Evolutionary conservation across 2,888 invertebrate species (phyloP), one percentile per base, ranked within the genome.

Genomic region (Plemyria rubiginata): DNA sequence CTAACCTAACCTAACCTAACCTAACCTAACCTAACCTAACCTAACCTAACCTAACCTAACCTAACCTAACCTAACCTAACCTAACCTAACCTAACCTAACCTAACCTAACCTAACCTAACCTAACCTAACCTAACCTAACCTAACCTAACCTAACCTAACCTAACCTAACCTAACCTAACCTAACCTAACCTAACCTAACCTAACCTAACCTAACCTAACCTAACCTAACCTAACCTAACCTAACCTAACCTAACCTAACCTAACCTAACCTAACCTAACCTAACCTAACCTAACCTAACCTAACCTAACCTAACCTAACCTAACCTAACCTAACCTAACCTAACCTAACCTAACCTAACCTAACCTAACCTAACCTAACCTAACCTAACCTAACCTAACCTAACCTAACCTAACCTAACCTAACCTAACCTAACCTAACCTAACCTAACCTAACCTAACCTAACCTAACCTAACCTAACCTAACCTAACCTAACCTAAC

Each of bases 11-110:
- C 53, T 53, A 52, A 53, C 67, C 67, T 61, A 60, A 60, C 67
- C 67, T 64, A 60, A 57, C 64, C 67, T 62, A 56, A 60, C 67
- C 64, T 62, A 60, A 57, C 64, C 67, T 62, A 60, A 57, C 64
- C 67, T 64, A 60, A 60, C 63, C 67, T 61, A 60, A 60, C 67
- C 67, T 62, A 58, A 60, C 67, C 67, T 62, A 58, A 60, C 67
- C 64, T 67, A 58, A 54, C 65, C 65, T 62, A 58, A 60, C 67
- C 64, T 64, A 60, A 58, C 67, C 67, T 63, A 59, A 59, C 65
- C 65, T 61, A 59, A 59, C 68, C 68, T 63, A 55, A 59, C 68
- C 68, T 65, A 61, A 63, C 65, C 68, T 65, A 61, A 61, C 68
- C 65, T 68, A 59, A 59, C 65, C 65, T 68, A 59, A 58, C 62